phyloP scores from a whole-genome alignment of 1,140 invertebrate genomes.

The Lepidotrigona ventralis region DNA sequence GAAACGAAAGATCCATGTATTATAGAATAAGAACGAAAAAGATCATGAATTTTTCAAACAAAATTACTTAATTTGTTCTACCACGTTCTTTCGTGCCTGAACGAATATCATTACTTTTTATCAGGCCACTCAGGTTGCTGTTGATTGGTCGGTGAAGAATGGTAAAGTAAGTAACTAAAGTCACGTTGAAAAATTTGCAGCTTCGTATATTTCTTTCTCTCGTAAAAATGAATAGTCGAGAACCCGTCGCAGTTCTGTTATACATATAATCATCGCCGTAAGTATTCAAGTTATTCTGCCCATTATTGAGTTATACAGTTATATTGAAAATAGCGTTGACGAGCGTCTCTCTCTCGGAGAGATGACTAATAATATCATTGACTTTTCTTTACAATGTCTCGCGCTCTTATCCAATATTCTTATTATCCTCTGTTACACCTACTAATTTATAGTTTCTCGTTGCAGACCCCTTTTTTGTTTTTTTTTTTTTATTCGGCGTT shows the following conservation, averaged over 20 bases:
- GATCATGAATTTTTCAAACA: slow-evolving; percentile 1
- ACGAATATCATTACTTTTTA: too few relatives aligned
- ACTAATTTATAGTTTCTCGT: slow-evolving; percentile 38
- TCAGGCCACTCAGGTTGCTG: not conserved
- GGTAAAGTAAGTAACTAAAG: slow-evolving; percentile 15
- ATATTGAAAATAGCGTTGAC: slow-evolving; percentile 66
- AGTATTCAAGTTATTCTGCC: slow-evolving; percentile 39
- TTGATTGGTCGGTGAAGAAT: too few relatives aligned
- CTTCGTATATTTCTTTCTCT: slow-evolving; percentile 64
- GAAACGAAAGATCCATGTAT: not conserved
- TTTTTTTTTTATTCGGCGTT: slow-evolving; percentile 3
- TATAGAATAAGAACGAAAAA: not conserved
- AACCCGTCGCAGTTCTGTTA: slow-evolving; percentile 50
- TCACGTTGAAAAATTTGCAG: slow-evolving; percentile 60
- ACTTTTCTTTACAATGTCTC: slow-evolving; percentile 33
- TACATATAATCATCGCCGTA: slow-evolving; percentile 49
- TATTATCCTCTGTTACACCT: slow-evolving; percentile 40
- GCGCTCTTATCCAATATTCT: slow-evolving; percentile 52
- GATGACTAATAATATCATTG: slow-evolving; percentile 62
- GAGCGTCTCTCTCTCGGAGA: slow-evolving; percentile 25
- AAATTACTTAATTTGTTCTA: not conserved
- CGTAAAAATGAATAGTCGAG: slow-evolving; percentile 65
- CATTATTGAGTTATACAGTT: slow-evolving; percentile 57
- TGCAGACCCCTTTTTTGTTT: slow-evolving; percentile 6
- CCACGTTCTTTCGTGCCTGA: too few relatives aligned